Percentiles rank a stretch among this genome's conserved stretches.
Evolutionary conservation across 1,140 invertebrate species (phyloP).

Genomic region (Zaprionus kolodkinae): DNA sequence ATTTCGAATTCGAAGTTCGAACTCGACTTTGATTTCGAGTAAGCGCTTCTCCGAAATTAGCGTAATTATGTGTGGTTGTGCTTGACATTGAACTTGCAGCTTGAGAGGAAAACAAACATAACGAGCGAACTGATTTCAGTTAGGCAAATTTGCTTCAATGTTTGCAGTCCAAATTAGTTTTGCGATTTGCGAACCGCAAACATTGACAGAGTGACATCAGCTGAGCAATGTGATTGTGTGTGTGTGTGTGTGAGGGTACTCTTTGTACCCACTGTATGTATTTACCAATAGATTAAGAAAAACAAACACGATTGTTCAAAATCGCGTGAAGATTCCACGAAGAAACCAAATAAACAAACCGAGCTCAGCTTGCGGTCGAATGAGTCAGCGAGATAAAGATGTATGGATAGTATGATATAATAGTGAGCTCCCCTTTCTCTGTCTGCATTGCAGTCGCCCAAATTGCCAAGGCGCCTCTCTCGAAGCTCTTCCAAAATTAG

Average conservation of each 20-base stretch:
- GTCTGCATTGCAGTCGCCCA: constrained; percentile 32
- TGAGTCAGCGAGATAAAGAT: neutral
- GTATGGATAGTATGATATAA: neutral
- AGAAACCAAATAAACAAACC: constrained; percentile 26
- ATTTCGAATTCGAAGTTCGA: neutral
- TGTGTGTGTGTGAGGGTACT: neutral
- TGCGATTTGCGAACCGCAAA: constrained; percentile 63
- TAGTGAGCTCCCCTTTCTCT: too few relatives aligned
- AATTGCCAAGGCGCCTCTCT: constrained; percentile 52
- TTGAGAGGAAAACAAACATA: constrained; percentile 41
- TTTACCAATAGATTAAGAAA: constrained; percentile 35
- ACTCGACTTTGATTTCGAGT: neutral
- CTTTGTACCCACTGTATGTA: constrained; percentile 31
- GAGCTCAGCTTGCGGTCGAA: neutral
- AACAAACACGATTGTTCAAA: constrained; percentile 28
- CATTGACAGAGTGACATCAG: constrained; percentile 75
- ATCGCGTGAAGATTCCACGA: constrained; percentile 43
- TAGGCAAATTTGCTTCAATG: constrained; percentile 48
- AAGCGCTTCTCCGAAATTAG: constrained; percentile 12
- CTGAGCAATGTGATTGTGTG: neutral
- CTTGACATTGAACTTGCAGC: constrained; percentile 73
- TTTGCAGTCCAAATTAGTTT: constrained; percentile 74
- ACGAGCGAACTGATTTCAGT: constrained; percentile 43
- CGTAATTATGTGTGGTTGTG: constrained; percentile 4
- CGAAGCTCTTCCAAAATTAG: constrained; percentile 32